phyloP scores from a whole-genome alignment of 1,140 invertebrate species.

The Anoplolepis gracilipes region DNA sequence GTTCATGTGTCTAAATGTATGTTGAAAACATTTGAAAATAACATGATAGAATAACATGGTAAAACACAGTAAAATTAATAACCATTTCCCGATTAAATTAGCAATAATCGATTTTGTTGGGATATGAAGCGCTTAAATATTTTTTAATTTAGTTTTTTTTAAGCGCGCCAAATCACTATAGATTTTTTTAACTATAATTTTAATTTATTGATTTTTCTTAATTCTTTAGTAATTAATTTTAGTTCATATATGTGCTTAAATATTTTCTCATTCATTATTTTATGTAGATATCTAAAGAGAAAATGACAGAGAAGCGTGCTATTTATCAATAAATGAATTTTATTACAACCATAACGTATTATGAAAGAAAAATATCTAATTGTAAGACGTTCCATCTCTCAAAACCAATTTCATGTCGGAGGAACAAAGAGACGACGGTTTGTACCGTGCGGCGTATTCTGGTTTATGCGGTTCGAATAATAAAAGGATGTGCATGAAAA shows the following conservation, averaged over 20 bases:
- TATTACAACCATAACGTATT: not conserved
- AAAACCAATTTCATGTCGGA: constrained; percentile 20
- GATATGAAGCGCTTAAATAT: not conserved
- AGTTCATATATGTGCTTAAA: not conserved
- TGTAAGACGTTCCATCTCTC: not conserved
- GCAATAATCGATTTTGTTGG: not conserved
- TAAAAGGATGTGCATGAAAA: constrained; percentile 64
- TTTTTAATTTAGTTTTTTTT: not conserved
- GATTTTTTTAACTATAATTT: not conserved
- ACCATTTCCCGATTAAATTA: not conserved
- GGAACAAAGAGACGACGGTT: constrained; percentile 50
- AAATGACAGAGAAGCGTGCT: not conserved
- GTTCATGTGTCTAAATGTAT: not conserved
- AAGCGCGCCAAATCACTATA: not conserved
- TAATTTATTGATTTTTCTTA: not conserved
- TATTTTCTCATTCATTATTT: not conserved
- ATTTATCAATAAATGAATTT: constrained; percentile 15
- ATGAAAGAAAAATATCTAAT: not conserved
- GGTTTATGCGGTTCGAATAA: constrained; percentile 67
- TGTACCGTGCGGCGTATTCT: constrained; percentile 7
- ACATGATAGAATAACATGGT: not conserved
- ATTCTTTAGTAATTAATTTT: not conserved
- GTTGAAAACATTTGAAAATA: not conserved
- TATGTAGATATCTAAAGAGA: not conserved
- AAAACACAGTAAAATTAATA: not conserved